Conservation (phyloP, 2,113 vertebrate genomes). For the Noturus placidus region DNA sequence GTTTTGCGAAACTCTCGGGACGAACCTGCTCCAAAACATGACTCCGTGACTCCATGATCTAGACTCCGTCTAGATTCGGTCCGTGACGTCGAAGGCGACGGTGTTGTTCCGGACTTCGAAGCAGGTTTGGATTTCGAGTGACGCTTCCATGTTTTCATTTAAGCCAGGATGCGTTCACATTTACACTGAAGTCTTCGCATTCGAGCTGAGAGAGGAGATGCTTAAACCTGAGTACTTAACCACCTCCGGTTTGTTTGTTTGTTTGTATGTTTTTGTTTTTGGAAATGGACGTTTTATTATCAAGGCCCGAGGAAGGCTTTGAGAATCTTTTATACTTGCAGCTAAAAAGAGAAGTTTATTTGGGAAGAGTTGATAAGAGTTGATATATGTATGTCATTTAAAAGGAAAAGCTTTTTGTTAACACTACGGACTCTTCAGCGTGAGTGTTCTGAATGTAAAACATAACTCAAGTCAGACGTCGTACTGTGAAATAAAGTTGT, state of each 20-base stretch:
- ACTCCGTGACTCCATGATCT: neutral
- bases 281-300: conserved; percentile 20
- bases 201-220: neutral
- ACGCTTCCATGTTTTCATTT: conserved; percentile 14
- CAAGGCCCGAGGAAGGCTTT: neutral
- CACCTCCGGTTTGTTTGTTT: neutral
- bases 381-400: neutral
- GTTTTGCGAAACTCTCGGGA: neutral
- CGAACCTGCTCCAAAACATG: neutral
- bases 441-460: conserved; percentile 44
- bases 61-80: too few relatives aligned
- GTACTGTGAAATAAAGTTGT: conserved; percentile 39
- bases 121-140: neutral
- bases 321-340: conserved; percentile 36
- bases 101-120: neutral
- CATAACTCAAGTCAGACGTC: conserved; percentile 19
- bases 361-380: neutral
- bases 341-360: conserved; percentile 25
- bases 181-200: conserved; percentile 8
- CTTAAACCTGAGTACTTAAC: conserved; percentile 11
- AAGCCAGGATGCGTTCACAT: neutral
- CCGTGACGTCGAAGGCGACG: neutral
- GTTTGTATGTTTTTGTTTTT: neutral
- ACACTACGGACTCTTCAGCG: neutral
- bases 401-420: neutral